Evolutionary conservation across 2,113 vertebrate species (phyloP).

Genomic region (Gobio gobio): DNA sequence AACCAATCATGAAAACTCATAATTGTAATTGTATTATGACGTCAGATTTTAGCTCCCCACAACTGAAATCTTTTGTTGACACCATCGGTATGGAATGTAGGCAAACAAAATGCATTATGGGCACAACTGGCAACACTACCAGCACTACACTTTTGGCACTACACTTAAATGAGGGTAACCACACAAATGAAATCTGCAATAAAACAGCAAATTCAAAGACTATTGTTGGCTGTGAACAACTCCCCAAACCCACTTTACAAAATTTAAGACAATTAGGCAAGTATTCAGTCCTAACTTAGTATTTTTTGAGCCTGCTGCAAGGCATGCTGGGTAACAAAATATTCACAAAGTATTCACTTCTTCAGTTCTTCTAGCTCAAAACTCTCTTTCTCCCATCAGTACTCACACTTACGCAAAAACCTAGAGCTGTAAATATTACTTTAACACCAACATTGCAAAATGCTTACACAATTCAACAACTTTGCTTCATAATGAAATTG

Average conservation of each 20-base stretch:
- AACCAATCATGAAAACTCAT: too few species aligned
- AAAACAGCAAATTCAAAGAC: background rate
- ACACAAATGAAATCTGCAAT: background rate
- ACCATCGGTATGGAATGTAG: background rate
- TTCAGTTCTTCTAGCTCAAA: too few species aligned
- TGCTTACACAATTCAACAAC: too few species aligned
- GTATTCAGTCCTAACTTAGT: background rate
- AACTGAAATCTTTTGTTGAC: background rate
- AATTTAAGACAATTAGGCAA: background rate
- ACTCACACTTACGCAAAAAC: too few species aligned
- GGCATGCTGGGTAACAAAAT: background rate
- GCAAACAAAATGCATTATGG: too few species aligned
- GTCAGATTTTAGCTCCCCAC: too few species aligned
- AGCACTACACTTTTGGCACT: background rate
- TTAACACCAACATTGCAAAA: too few species aligned
- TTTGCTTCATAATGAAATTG: too few species aligned
- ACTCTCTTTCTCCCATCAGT: too few species aligned
- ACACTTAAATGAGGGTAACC: background rate
- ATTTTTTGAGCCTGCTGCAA: background rate
- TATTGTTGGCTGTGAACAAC: background rate
- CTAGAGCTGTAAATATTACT: too few species aligned
- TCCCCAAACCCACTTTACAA: background rate
- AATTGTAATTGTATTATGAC: too few species aligned
- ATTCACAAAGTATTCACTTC: too few species aligned
- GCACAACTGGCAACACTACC: background rate